Conservation (phyloP, 2,113 vertebrate genomes). For the Rhegmatorhina hoffmannsi region DNA sequence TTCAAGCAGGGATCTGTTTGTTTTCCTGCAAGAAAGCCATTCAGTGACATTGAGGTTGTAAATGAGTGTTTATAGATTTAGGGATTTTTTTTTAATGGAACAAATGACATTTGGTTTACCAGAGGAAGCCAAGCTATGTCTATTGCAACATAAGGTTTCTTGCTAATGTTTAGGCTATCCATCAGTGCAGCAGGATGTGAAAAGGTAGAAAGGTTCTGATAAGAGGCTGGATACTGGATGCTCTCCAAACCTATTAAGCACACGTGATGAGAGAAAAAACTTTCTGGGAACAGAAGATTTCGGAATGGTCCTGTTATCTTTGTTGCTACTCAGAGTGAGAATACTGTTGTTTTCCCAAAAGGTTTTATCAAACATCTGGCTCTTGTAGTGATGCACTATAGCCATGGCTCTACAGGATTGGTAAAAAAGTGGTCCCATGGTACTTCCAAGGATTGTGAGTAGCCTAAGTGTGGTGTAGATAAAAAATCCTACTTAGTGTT, state of each 20-base stretch:
- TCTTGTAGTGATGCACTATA: not conserved
- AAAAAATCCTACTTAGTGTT: not conserved
- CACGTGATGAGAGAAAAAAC: not conserved
- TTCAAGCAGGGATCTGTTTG: conserved; percentile 44
- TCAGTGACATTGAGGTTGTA: not conserved
- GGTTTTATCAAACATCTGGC: not conserved
- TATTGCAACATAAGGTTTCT: conserved; percentile 54
- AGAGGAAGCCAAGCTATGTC: conserved; percentile 50
- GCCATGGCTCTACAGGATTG: not conserved
- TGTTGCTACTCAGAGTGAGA: not conserved
- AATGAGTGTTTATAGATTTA: conserved; percentile 49
- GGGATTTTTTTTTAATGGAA: conserved; percentile 39
- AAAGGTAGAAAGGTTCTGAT: conserved; percentile 38
- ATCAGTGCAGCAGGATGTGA: conserved; percentile 9
- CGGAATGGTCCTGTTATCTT: not conserved
- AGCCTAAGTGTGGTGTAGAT: not conserved
- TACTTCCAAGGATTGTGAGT: not conserved
- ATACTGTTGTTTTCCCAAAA: not conserved
- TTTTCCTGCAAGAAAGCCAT: conserved; percentile 46
- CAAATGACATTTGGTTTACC: conserved; percentile 48
- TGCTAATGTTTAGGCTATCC: conserved; percentile 45
- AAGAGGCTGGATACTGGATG: not conserved
- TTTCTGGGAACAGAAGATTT: not conserved
- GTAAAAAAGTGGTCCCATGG: not conserved
- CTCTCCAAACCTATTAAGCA: conserved; percentile 1